phyloP scores from a whole-genome alignment of 2,888 invertebrate species.

The Drosophila pegasa region DNA sequence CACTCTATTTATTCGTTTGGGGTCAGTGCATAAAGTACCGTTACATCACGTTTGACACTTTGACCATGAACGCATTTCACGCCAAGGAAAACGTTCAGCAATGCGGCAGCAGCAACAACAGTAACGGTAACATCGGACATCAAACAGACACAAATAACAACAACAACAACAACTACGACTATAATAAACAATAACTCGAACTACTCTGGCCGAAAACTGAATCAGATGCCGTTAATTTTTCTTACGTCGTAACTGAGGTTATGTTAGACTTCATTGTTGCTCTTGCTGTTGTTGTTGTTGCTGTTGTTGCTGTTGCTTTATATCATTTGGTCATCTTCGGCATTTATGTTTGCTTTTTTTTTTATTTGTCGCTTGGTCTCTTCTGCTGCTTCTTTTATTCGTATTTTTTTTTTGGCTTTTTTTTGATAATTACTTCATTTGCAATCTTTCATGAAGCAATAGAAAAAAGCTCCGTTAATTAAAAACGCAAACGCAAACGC shows the following conservation, averaged over 20 bases:
- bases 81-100: slow-evolving; percentile 54
- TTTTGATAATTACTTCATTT: slow-evolving; percentile 75
- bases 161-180: slow-evolving; percentile 2
- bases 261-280: neutral
- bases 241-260: slow-evolving; percentile 44
- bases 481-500: slow-evolving; percentile 72
- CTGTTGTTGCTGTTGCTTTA: slow-evolving; percentile 19
- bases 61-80: slow-evolving; percentile 77
- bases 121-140: neutral
- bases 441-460: slow-evolving; percentile 78
- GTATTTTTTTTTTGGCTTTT: slow-evolving; percentile 20
- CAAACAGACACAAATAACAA: slow-evolving; percentile 1
- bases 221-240: slow-evolving; percentile 62
- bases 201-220: slow-evolving; percentile 28
- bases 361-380: slow-evolving; percentile 23
- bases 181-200: neutral
- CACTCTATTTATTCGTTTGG: neutral
- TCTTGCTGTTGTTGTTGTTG: neutral
- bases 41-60: slow-evolving; percentile 69
- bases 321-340: slow-evolving; percentile 27
- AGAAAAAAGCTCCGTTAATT: slow-evolving; percentile 75
- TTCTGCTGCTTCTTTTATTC: slow-evolving; percentile 12
- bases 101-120: slow-evolving; percentile 32
- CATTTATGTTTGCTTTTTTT: slow-evolving; percentile 16
- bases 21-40: slow-evolving; percentile 47